Conservation (phyloP, 2,888 invertebrate species). For the Epistrophella euchroma region DNA sequence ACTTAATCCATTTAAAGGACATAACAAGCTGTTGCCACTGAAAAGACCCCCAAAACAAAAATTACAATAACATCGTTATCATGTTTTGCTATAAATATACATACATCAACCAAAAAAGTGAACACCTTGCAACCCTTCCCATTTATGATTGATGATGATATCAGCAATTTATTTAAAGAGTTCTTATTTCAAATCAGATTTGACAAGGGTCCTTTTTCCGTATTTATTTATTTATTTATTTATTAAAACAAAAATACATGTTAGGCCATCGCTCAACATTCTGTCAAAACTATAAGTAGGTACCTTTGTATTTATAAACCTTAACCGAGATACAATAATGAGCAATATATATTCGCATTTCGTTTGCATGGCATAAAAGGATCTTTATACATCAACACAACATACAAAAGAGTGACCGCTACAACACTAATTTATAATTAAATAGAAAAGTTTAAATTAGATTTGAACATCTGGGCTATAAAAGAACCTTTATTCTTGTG, state of each 20-base stretch:
- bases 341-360: constrained; percentile 71
- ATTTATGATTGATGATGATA: constrained; percentile 57
- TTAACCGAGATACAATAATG: constrained; percentile 36
- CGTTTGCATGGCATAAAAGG: constrained; percentile 31
- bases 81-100: not conserved
- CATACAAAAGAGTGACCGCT: constrained; percentile 54
- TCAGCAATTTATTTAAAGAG: constrained; percentile 60
- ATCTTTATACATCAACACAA: not conserved
- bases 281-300: constrained; percentile 19
- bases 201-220: constrained; percentile 54
- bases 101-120: constrained; percentile 20
- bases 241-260: constrained; percentile 17
- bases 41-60: constrained; percentile 11
- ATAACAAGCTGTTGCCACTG: constrained; percentile 30
- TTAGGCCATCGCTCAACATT: constrained; percentile 29
- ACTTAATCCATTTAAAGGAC: constrained; percentile 17
- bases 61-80: not conserved
- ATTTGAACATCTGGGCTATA: constrained; percentile 58
- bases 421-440: constrained; percentile 73
- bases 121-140: constrained; percentile 20
- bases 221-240: constrained; percentile 53
- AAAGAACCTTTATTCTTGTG: not conserved
- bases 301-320: not conserved
- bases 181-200: constrained; percentile 40
- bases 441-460: constrained; percentile 75